Conservation (phyloP, 2,113 vertebrate genomes). For the Cynopterus brachyotis region DNA sequence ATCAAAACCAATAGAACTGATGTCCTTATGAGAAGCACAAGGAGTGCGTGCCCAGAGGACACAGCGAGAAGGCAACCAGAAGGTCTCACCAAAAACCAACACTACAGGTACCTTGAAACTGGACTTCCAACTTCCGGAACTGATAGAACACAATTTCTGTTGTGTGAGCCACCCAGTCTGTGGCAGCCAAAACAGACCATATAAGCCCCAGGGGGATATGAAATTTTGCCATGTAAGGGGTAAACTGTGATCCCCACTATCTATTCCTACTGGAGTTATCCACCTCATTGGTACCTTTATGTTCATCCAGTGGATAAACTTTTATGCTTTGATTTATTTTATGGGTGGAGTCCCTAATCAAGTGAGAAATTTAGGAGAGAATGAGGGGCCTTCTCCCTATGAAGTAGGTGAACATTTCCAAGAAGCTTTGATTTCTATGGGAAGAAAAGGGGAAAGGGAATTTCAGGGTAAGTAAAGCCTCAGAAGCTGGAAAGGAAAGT, state of each 20-base stretch:
- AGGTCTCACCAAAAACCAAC: not conserved
- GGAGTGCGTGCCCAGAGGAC: not conserved
- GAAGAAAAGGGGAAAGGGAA: not conserved
- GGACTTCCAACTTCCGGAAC: not conserved
- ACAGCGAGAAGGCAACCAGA: rapidly evolving
- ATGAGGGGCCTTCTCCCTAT: not conserved
- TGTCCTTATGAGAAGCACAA: not conserved
- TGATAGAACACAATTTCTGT: not conserved
- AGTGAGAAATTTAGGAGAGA: not conserved
- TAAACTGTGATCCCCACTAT: not conserved
- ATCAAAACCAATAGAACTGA: not conserved
- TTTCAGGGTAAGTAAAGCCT: not conserved
- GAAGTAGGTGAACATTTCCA: not conserved
- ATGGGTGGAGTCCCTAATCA: not conserved
- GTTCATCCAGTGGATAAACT: not conserved
- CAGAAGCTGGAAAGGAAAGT: not conserved
- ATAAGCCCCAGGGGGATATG: not conserved
- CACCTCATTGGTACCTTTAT: not conserved
- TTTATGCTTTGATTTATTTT: not conserved
- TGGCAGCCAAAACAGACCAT: not conserved
- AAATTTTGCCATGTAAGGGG: not conserved
- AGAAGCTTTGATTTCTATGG: not conserved
- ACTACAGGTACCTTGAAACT: not conserved
- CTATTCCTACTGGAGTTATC: not conserved
- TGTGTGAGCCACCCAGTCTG: not conserved